Conservation (phyloP, 2,888 invertebrate species). For the Lamellibrachia columna region DNA sequence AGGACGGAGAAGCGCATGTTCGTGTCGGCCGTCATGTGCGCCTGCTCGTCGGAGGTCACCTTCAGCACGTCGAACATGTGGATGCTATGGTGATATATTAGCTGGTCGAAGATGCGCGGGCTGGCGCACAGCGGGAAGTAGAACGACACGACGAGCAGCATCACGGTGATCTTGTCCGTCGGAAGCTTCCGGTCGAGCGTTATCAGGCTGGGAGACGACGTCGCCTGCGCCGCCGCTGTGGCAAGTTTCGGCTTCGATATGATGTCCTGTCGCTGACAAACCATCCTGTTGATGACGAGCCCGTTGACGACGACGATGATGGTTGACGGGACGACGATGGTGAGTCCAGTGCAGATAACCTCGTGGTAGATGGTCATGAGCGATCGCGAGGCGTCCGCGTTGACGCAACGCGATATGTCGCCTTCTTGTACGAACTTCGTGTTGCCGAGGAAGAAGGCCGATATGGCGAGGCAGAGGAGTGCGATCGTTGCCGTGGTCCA, state of each 20-base stretch:
- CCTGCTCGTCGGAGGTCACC: neutral
- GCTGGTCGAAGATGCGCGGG: constrained; percentile 11
- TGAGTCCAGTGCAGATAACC: neutral
- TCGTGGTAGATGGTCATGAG: neutral
- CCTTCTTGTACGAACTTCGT: neutral
- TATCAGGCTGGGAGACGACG: neutral
- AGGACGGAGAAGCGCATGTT: neutral
- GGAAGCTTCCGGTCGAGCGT: neutral
- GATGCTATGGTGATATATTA: neutral
- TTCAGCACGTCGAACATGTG: neutral
- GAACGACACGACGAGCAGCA: neutral
- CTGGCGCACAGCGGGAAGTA: constrained; percentile 6
- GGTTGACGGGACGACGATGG: neutral
- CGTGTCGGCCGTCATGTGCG: neutral
- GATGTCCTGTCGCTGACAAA: neutral
- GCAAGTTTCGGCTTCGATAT: neutral
- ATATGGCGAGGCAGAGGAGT: neutral
- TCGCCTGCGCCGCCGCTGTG: neutral
- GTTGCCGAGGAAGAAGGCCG: neutral
- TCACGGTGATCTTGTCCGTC: neutral
- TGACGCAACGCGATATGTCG: neutral
- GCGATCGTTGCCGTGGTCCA: neutral
- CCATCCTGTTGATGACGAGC: neutral
- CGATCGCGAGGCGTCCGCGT: neutral
- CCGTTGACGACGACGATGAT: neutral